Evolutionary conservation across 2,113 vertebrate genomes (phyloP).

Genomic region (Riparia riparia): DNA sequence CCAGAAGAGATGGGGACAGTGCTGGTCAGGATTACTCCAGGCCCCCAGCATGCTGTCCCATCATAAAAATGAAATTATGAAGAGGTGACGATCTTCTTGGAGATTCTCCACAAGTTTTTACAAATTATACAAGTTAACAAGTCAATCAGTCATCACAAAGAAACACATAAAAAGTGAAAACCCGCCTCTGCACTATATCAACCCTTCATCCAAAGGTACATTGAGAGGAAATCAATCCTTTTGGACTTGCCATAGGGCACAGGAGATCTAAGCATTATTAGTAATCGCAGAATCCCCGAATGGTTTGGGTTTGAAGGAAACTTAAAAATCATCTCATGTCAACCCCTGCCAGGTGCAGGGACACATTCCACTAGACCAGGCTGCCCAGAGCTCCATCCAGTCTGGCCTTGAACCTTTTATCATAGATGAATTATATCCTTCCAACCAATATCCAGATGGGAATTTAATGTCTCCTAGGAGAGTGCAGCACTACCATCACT

Average conservation of each 20-base stretch:
- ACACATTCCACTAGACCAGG: background rate
- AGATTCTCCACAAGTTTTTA: background rate
- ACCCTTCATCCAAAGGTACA: background rate
- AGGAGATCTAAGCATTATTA: background rate
- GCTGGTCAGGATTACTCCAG: background rate
- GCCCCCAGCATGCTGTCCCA: background rate
- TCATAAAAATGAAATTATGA: background rate
- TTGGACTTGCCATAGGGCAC: background rate
- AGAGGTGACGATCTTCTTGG: background rate
- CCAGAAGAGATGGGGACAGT: background rate
- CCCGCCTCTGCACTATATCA: background rate
- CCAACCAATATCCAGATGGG: background rate
- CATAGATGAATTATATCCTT: background rate
- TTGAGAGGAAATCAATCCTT: background rate
- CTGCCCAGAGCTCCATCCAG: background rate
- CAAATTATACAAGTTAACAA: background rate
- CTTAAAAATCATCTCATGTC: background rate
- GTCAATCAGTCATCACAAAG: background rate
- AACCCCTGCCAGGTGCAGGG: background rate
- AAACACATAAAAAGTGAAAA: background rate
- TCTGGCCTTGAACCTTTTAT: background rate
- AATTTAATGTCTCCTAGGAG: background rate
- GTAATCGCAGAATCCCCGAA: background rate
- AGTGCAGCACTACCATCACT: background rate
- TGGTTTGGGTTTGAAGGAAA: background rate